Conservation (phyloP, 2,888 invertebrate species). For the Drosophila quasianomalipes region DNA sequence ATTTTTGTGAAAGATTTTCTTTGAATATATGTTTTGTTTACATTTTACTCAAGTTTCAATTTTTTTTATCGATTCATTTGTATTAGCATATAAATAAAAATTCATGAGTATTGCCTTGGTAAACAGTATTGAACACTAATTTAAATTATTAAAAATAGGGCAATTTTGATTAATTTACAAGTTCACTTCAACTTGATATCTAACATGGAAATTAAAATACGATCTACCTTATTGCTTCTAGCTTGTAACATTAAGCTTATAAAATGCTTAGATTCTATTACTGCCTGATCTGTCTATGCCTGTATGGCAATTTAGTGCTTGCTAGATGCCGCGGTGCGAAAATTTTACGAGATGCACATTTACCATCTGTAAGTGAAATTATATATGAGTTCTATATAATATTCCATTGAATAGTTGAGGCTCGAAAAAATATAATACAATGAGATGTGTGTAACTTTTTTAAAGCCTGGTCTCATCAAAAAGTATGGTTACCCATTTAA, state of each 20-base stretch:
- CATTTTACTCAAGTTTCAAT: not conserved
- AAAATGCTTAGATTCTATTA: conserved; percentile 20
- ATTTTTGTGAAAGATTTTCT: not conserved
- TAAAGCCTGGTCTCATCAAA: conserved; percentile 70
- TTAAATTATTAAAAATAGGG: not conserved
- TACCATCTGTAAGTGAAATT: conserved; percentile 40
- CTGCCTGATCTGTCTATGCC: conserved; percentile 29
- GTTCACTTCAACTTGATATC: conserved; percentile 39
- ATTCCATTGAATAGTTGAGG: not conserved
- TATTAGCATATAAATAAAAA: not conserved
- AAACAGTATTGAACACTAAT: not conserved
- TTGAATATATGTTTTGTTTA: not conserved
- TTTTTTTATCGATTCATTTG: not conserved
- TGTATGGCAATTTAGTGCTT: conserved; percentile 13
- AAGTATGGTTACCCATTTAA: conserved; percentile 89
- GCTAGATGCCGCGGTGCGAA: not conserved
- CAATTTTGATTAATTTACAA: conserved; percentile 22
- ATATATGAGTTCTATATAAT: not conserved
- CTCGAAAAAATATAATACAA: not conserved
- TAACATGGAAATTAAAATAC: not conserved
- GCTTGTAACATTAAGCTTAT: not conserved
- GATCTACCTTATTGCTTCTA: not conserved
- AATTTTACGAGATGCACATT: conserved; percentile 38
- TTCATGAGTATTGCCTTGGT: not conserved
- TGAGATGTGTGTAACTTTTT: not conserved